Percentiles rank a stretch among this genome's conserved stretches.
Conservation (phyloP, 2,797 vertebrate species). For the Argentina silus region DNA sequence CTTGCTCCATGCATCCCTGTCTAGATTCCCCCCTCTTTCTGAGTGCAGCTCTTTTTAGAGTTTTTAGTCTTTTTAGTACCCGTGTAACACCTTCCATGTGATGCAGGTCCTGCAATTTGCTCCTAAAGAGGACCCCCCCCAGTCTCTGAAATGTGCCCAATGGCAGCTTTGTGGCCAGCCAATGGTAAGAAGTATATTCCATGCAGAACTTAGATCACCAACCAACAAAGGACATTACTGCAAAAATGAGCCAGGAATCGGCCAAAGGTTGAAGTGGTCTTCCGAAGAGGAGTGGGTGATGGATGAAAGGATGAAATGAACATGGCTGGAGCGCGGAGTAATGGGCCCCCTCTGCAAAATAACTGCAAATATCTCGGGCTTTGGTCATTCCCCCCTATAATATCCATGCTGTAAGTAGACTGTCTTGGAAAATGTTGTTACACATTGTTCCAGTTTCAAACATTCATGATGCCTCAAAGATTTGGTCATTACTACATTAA, state of each 20-base stretch:
- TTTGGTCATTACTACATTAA: conserved; percentile 4
- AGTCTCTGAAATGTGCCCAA: conserved; percentile 87
- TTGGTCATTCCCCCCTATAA: conserved; percentile 59
- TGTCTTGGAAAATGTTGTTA: conserved; percentile 57
- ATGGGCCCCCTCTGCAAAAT: conserved; percentile 65
- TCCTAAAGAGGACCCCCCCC: conserved; percentile 87
- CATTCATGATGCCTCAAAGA: conserved; percentile 50
- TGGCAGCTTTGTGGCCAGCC: conserved; percentile 69
- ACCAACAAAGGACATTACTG: conserved; percentile 52
- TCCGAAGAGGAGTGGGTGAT: conserved; percentile 30
- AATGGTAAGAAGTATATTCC: conserved; percentile 54
- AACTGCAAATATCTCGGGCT: conserved; percentile 63
- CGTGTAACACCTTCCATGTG: conserved; percentile 92
- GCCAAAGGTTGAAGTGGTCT: conserved; percentile 63
- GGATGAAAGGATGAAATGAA: conserved; percentile 75
- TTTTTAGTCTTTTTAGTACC: conserved; percentile 77
- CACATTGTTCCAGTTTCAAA: conserved; percentile 37
- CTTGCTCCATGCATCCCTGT: conserved; percentile 64
- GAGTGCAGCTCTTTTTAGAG: conserved; percentile 48
- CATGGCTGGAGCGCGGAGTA: conserved; percentile 60
- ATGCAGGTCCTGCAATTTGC: conserved; percentile 96
- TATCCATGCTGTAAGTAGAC: conserved; percentile 80
- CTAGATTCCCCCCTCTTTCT: conserved; percentile 49
- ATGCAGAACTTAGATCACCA: conserved; percentile 17
- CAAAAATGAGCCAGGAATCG: conserved; percentile 60